These are phyloP conservation scores for Drepanosiphum platanoidis DNA, from an alignment of 2,888 invertebrate species.

Conservation along the genomic window DNA sequence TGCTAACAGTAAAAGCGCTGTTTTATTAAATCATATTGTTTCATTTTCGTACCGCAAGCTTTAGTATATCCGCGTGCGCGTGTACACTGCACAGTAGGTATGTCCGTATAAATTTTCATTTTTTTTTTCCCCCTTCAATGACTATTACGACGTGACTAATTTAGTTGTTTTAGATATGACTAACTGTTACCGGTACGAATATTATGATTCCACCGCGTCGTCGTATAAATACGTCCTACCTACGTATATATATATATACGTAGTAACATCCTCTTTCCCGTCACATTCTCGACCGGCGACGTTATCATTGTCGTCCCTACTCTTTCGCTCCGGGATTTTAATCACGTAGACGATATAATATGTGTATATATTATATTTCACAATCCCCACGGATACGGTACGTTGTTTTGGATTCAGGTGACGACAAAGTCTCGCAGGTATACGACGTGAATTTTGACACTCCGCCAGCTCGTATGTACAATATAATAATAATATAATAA, in stretches of 20 bases:
- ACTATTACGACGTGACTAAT: slow-evolving; percentile 12
- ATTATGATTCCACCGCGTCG: neutral
- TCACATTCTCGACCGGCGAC: slow-evolving; percentile 20
- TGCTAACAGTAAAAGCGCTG: too few species aligned
- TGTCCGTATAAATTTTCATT: too few species aligned
- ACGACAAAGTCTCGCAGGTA: slow-evolving; percentile 21
- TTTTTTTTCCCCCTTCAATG: neutral
- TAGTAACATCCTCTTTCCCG: slow-evolving; percentile 47
- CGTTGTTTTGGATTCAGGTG: slow-evolving; percentile 39
- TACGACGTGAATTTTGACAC: slow-evolving; percentile 47
- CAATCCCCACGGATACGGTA: slow-evolving; percentile 41
- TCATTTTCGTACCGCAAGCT: too few species aligned
- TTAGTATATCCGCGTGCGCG: too few species aligned
- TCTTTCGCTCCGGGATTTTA: slow-evolving; percentile 2
- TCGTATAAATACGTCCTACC: neutral
- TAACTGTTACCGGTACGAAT: neutral
- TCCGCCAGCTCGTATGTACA: slow-evolving; percentile 19
- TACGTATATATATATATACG: too few species aligned
- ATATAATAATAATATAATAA: neutral
- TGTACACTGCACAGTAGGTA: too few species aligned
- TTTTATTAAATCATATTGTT: too few species aligned
- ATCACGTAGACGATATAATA: slow-evolving; percentile 43
- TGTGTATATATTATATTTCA: slow-evolving; percentile 17
- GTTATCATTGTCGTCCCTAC: slow-evolving; percentile 50
- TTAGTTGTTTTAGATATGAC: neutral